A percentile compares a stretch with the other conserved stretches of the same genome.
Evolutionary conservation across 1,140 invertebrate genomes (phyloP).

Genomic region (Anthonomus grandis): DNA sequence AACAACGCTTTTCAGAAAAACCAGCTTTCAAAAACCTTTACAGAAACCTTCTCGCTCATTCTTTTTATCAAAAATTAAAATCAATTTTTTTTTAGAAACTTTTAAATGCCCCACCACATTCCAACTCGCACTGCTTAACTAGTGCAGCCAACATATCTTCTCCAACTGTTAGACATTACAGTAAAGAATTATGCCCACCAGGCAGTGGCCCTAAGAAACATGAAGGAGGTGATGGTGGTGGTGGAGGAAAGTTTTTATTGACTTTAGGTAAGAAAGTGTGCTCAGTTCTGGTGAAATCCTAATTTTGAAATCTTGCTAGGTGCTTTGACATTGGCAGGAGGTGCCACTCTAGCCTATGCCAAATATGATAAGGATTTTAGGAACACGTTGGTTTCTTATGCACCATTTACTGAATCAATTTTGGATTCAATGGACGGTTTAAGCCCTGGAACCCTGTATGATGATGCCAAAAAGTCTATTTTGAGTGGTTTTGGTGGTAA

Average conservation of each 20-base stretch:
- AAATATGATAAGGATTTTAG: conserved; percentile 68
- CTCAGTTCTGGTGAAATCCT: conserved; percentile 21
- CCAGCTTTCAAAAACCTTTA: not conserved
- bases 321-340: conserved; percentile 53
- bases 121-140: conserved; percentile 7
- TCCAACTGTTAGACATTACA: conserved; percentile 1
- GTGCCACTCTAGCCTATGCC: conserved; percentile 60
- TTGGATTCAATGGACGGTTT: conserved; percentile 57
- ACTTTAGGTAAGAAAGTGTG: conserved; percentile 15
- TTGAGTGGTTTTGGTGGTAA: conserved; percentile 12
- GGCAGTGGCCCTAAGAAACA: not conserved
- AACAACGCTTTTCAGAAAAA: not conserved
- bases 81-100: conserved; percentile 13
- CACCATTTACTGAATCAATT: conserved; percentile 63
- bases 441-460: conserved; percentile 33
- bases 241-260: conserved; percentile 13
- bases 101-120: conserved; percentile 9
- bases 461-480: conserved; percentile 28
- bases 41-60: not conserved
- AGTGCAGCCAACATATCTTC: not conserved
- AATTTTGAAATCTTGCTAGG: conserved; percentile 30
- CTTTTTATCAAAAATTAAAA: not conserved
- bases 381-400: conserved; percentile 60
- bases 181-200: conserved; percentile 9
- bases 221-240: conserved; percentile 1